phyloP scores from a whole-genome alignment of 2,113 vertebrate genomes.

The Rostratula benghalensis region DNA sequence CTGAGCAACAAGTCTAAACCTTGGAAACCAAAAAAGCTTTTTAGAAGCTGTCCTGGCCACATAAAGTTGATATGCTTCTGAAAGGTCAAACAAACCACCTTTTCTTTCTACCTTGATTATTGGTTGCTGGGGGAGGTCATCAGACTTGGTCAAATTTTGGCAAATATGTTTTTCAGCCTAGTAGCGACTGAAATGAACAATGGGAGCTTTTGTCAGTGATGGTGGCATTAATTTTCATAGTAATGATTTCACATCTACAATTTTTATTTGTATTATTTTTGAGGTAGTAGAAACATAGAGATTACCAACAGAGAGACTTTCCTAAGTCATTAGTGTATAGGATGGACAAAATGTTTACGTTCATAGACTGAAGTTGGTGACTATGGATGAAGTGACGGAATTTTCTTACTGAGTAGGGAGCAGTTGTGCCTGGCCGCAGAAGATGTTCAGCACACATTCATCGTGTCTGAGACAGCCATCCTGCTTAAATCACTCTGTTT shows the following conservation, averaged over 20 bases:
- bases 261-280: not conserved
- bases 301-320: not conserved
- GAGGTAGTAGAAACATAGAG: not conserved
- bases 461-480: not conserved
- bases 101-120: not conserved
- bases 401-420: rapidly evolving
- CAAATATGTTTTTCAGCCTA: not conserved
- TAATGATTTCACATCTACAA: not conserved
- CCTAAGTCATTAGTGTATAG: not conserved
- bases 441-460: rapidly evolving
- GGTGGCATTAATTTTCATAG: not conserved
- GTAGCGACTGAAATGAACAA: not conserved
- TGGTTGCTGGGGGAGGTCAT: constrained; percentile 7
- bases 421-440: not conserved
- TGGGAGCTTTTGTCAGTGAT: not conserved
- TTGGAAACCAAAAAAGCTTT: not conserved
- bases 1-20: not conserved
- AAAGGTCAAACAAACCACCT: not conserved
- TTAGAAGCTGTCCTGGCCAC: not conserved
- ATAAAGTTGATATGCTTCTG: not conserved
- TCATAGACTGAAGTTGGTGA: not conserved
- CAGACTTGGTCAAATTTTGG: constrained; percentile 1
- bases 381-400: not conserved
- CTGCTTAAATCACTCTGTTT: not conserved
- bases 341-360: not conserved